A percentile compares a stretch with the other conserved stretches of the same genome.
Conservation (phyloP, 2,113 vertebrate species). For the Polypterus senegalus region DNA sequence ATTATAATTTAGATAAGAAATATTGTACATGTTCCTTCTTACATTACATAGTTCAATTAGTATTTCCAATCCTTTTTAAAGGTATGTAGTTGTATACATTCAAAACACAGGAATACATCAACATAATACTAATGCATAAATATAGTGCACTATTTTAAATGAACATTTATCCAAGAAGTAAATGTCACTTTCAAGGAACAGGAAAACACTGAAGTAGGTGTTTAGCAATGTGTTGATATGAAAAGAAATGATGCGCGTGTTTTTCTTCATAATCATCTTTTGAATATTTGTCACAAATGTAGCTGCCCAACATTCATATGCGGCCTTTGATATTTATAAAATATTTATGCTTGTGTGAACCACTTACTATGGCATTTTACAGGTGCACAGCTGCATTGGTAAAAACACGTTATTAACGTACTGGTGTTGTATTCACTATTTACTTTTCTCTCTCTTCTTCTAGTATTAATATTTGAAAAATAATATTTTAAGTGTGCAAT, state of each 20-base stretch:
- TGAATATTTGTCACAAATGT: slow-evolving; percentile 23
- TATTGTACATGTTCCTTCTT: slow-evolving; percentile 16
- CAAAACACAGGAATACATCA: slow-evolving; percentile 47
- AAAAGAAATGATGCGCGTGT: slow-evolving; percentile 18
- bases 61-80: slow-evolving; percentile 26
- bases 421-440: no score
- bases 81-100: slow-evolving; percentile 52
- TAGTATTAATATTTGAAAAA: no score
- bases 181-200: slow-evolving; percentile 53
- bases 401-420: slow-evolving; percentile 10
- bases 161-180: slow-evolving; percentile 44
- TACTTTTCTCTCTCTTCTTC: no score
- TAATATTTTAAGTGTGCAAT: no score
- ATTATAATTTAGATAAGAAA: slow-evolving; percentile 19
- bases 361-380: slow-evolving; percentile 51
- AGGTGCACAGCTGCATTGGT: slow-evolving; percentile 56
- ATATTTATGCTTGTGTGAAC: slow-evolving; percentile 28
- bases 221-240: slow-evolving; percentile 50
- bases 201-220: slow-evolving; percentile 47
- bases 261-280: not conserved
- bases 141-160: slow-evolving; percentile 47
- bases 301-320: slow-evolving; percentile 43
- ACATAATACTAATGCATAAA: slow-evolving; percentile 48
- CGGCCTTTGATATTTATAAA: slow-evolving; percentile 33
- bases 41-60: slow-evolving; percentile 32